Evolutionary conservation across 2,113 vertebrate genomes (phyloP).

Genomic region (Eurystomus gularis): DNA sequence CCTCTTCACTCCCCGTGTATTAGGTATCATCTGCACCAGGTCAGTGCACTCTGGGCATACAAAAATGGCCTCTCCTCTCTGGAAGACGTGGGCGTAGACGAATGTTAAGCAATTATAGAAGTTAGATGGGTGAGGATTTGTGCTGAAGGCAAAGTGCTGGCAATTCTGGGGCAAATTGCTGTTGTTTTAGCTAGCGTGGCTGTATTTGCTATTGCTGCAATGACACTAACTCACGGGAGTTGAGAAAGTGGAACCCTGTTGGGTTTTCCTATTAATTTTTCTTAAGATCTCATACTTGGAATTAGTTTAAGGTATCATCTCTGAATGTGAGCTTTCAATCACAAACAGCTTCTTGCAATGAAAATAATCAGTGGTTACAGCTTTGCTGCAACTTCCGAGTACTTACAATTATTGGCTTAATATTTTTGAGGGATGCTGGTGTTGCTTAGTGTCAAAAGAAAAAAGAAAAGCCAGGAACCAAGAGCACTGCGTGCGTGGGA

Average conservation of each 20-base stretch:
- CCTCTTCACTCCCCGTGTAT: fast-evolving
- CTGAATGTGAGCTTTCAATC: not conserved
- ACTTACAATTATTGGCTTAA: not conserved
- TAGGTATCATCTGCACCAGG: not conserved
- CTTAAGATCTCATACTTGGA: not conserved
- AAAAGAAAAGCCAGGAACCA: not conserved
- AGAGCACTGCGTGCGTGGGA: fast-evolving
- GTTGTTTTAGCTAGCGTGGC: not conserved
- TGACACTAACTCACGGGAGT: not conserved
- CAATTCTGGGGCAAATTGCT: not conserved
- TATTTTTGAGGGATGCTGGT: not conserved
- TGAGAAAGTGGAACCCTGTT: not conserved
- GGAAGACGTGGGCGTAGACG: not conserved
- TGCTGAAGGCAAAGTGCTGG: not conserved
- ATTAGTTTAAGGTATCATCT: not conserved
- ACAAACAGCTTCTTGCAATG: not conserved
- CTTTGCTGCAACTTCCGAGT: not conserved
- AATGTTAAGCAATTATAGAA: not conserved
- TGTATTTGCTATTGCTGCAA: not conserved
- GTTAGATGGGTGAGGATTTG: not conserved
- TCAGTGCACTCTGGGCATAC: fast-evolving
- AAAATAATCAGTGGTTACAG: not conserved
- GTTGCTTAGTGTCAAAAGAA: not conserved
- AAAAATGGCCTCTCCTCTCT: not conserved
- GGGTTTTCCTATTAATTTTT: not conserved